phyloP scores from a whole-genome alignment of 2,113 vertebrate genomes.

The Talpa occidentalis region DNA sequence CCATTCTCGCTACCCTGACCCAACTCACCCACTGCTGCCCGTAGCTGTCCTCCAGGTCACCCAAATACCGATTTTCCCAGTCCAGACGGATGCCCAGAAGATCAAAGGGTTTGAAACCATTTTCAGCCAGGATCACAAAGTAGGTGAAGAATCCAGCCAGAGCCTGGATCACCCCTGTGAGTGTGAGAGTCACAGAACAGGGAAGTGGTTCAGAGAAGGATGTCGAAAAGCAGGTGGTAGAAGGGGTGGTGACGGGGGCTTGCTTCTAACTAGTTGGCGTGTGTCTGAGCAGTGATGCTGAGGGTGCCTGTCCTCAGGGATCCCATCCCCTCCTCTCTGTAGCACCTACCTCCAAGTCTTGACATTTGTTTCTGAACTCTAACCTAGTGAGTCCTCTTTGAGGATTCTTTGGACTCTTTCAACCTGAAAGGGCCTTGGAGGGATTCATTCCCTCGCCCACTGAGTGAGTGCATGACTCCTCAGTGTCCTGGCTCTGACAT shows the following conservation, averaged over 20 bases:
- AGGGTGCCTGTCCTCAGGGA: neutral
- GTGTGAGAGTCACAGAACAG: neutral
- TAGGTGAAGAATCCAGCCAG: conserved; percentile 82
- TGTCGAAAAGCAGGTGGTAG: neutral
- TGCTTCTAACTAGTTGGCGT: neutral
- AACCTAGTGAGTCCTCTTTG: neutral
- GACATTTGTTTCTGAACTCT: conserved; percentile 2
- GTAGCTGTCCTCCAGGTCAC: conserved; percentile 90
- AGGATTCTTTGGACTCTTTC: neutral
- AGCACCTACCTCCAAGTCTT: neutral
- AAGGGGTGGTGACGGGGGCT: neutral
- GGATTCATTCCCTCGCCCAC: neutral
- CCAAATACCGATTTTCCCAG: conserved; percentile 58
- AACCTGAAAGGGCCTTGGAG: neutral
- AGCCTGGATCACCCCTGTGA: conserved; percentile 93
- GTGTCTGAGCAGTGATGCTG: neutral
- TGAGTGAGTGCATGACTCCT: neutral
- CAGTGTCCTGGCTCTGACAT: neutral
- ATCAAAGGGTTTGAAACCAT: conserved; percentile 67
- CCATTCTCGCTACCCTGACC: too few species aligned
- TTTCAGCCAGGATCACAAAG: conserved; percentile 77
- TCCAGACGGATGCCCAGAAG: conserved; percentile 55
- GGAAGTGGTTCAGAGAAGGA: neutral
- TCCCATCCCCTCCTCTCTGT: neutral
- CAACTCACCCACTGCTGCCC: conserved; percentile 96